Evolutionary conservation across 2,888 invertebrate species (phyloP), one percentile per base, ranked within the genome.

Genomic region (Hedychridium roseum): DNA sequence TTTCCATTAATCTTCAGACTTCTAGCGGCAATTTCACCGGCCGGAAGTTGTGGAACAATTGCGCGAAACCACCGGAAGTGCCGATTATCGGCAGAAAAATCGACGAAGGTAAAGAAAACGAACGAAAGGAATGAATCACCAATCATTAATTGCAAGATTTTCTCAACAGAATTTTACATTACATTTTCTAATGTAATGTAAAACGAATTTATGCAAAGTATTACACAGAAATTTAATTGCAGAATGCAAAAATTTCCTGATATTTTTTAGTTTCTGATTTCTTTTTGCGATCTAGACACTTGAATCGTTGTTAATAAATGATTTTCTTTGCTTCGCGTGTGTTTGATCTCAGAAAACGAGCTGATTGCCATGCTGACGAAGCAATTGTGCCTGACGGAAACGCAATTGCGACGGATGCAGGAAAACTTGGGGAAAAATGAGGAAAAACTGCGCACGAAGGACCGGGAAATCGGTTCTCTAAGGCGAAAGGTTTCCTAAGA

Each of bases 401-500:
- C 54, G 43, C 71, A 74, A 26, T 60, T 74, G 54, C 68, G 70
- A 21, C 65, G 61, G 38, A 66, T 68, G 57, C 71, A 73, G 40
- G 23, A 42, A 4, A 40, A 61, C 2, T 31, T 74, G 15, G 60
- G 49, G n/a, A 72, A 60, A 50, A 60, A 62, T 21, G 73, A 73
- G 14, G 70, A 68, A 18, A 51, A 65, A 35, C 28, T 71, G 31
- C 61, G 51, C 38, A 11, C 44, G 9, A 74, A 72, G 46, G 73
- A 75, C 40, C 63, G 63, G 30, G 73, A 76, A 48, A 69, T 74
- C 31, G 43, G 9, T 18, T 57, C 60, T 16, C 50, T 76, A 5
- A 74, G 71, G 50, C 60, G 58, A 26, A 76, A 76, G 66, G 76
- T 72, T 60, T 44, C 41, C 21, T 31, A n/a, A n/a, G n/a, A n/a